phyloP scores from a whole-genome alignment of 2,797 vertebrate genomes.

The Neomorphus geoffroyi region DNA sequence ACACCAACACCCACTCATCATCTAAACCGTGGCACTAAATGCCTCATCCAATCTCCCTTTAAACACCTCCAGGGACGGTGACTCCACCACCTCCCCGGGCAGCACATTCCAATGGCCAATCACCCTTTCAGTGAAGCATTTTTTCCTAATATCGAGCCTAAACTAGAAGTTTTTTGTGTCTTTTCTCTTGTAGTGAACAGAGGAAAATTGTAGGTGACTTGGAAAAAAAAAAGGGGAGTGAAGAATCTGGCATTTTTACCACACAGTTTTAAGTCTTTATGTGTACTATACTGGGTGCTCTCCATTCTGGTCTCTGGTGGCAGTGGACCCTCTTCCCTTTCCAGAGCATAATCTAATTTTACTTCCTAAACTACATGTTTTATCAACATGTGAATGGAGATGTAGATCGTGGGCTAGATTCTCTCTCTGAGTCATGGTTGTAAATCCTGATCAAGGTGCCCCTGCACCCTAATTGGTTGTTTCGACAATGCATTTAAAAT shows the following conservation, averaged over 20 bases:
- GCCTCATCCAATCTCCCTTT: no score
- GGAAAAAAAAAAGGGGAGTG: neutral
- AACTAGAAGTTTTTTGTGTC: neutral
- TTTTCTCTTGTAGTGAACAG: neutral
- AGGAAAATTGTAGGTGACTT: neutral
- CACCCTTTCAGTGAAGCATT: no score
- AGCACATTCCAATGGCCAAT: no score
- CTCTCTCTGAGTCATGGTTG: neutral
- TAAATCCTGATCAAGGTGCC: neutral
- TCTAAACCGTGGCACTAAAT: no score
- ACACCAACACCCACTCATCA: no score
- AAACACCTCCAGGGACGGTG: no score
- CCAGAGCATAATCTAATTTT: neutral
- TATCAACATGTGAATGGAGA: neutral
- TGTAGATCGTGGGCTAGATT: neutral
- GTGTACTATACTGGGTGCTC: rapidly evolving
- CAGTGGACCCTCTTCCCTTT: neutral
- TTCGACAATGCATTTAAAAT: neutral
- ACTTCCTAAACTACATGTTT: neutral
- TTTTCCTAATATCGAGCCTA: no score
- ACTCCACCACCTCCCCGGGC: no score
- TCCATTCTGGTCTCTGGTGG: neutral
- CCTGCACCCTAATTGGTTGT: neutral
- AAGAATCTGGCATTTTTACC: neutral
- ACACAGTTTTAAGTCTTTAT: neutral